Base-by-base conservation (phyloP, 2,888 invertebrate species). In the Dryobota labecula region DNA sequence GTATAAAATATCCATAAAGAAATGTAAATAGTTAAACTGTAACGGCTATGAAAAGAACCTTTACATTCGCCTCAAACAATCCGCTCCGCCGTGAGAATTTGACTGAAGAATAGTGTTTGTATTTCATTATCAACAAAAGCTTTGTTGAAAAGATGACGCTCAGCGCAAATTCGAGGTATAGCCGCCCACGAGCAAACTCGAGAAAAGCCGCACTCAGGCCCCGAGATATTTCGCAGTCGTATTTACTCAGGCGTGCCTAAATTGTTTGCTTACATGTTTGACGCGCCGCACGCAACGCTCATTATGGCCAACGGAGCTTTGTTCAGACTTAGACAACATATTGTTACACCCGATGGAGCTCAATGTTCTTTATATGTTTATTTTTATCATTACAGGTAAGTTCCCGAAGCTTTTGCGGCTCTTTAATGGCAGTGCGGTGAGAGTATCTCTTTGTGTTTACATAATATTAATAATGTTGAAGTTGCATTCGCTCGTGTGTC, bases 221-320 rank as follows among this genome's bases (percentile, higher is more conserved):
- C 91, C 93, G 89, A 91, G 95, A 95, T 94, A 96, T 95, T 94
- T 94, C 94, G 91, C 92, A 92, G 93, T 94, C 91, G 93, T 95
- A 95, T 96, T 96, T 95, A 95, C 93, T 95, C 95, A 95, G 95
- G 95, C 96, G 94, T 94, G 90, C 93, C 94, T 94, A 95, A 95
- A 94, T 94, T 95, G 95, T 95, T 95, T 96, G 94, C 94, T 95
- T 95, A 95, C 94, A 95, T 94, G 95, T 95, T 95, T 95, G 96
- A 95, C 95, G 94, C 95, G 92, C 92, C 93, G 92, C 94, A 95
- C 95, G 94, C 95, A 95, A 94, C 93, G 93, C 94, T 96, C 95
- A 96, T 96, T 96, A 96, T 90, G 92, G 92, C 90, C 89, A 92
- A 92, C 92, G 91, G 89, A 86, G 93, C 95, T 95, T 95, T 95